Base-by-base conservation (phyloP, 2,888 invertebrate species). In the Drosophila paranaensis region DNA sequence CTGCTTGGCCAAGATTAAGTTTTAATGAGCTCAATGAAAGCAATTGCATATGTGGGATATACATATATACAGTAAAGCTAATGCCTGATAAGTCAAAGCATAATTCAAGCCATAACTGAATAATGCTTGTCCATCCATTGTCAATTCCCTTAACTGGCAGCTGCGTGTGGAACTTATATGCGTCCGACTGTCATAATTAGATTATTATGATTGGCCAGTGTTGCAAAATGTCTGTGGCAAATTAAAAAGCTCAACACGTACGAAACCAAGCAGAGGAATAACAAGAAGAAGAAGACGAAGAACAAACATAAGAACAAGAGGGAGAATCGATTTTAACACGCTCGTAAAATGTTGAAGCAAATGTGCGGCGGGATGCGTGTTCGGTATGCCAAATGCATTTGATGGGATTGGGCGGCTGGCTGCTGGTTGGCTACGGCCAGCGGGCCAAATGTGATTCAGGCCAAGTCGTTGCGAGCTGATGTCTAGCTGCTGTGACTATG, bases 201-300 rank as follows among this genome's bases (percentile, higher is more conserved):
- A 61, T 58, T 60, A 79, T 37, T 60, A 75, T 43, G 51, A 75
- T 40, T 60, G 60, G n/a, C 58, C 50, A 35, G 16, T 11, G 48
- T 46, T 61, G 78, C 78, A 73, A 72, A 51, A 35, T 35, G 62
- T 74, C n/a, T 27, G 60, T 67, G 66, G 80, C 71, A 63, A 75
- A 79, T 79, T 82, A 68, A 84, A 83, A 89, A 77, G 81, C 89
- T 69, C 65, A 69, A 87, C 82, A 82, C 88, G 82, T 89, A 57
- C 60, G 67, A 68, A 58, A 69, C 63, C 71, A 65, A 51, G 57
- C 11, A 43, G 66, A 68, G 30, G 30, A 5, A 30, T 4, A 43
- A 55, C 43, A 61, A 60, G 55, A 60, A 66, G 8, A 20, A 20
- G 20, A 20, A 20, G 20, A 20, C 20, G 20, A 2, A 20, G 20